Conservation (phyloP, 2,888 invertebrate species). For the Sicus ferrugineus region DNA sequence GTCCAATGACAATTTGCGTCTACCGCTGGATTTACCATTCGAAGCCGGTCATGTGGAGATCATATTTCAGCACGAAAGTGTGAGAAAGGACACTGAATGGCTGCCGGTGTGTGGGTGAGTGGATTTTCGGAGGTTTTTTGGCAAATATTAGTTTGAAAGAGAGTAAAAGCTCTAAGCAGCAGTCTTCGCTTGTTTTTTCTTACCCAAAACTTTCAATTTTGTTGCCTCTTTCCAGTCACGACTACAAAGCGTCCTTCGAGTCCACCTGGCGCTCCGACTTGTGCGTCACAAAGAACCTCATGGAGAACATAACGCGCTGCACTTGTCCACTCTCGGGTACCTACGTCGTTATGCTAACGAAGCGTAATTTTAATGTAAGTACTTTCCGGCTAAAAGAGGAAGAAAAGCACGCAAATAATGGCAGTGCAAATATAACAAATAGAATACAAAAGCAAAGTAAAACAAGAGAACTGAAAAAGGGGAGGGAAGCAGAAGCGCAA, state of each 20-base stretch:
- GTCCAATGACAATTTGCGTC: conserved; percentile 61
- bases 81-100: conserved; percentile 60
- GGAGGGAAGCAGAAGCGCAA: neutral
- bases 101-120: conserved; percentile 63
- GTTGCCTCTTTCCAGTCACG: conserved; percentile 52
- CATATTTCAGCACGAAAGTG: conserved; percentile 63
- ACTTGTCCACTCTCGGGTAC: conserved; percentile 72
- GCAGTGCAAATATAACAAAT: too few species aligned
- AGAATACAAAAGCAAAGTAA: neutral
- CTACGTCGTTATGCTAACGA: conserved; percentile 71
- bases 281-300: conserved; percentile 67
- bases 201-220: neutral
- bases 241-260: conserved; percentile 65
- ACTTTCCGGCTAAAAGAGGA: conserved; percentile 38
- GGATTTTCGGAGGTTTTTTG: neutral
- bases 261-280: conserved; percentile 71
- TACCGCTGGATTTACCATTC: conserved; percentile 61
- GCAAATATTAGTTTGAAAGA: neutral
- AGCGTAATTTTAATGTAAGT: conserved; percentile 66
- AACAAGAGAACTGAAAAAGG: neutral
- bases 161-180: neutral
- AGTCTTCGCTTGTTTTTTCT: too few species aligned
- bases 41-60: conserved; percentile 64
- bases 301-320: conserved; percentile 68
- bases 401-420: conserved; percentile 10